Percentiles rank a stretch among this genome's conserved stretches.
phyloP scores from a whole-genome alignment of 2,888 invertebrate genomes.

The Adelphocoris suturalis region DNA sequence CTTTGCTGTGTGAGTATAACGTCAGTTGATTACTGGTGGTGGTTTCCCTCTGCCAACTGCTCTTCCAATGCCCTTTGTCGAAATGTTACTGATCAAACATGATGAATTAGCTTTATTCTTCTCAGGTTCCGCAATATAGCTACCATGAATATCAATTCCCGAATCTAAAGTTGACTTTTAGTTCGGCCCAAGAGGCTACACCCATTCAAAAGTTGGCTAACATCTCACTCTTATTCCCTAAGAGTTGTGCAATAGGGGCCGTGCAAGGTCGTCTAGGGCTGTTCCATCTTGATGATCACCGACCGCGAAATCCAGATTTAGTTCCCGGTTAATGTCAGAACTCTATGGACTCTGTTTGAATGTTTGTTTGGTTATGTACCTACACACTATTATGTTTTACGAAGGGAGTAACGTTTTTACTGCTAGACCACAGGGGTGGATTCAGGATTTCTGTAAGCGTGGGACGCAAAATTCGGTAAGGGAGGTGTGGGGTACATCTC shows the following conservation, averaged over 20 bases:
- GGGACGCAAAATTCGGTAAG: too few relatives aligned
- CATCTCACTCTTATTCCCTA: constrained; percentile 24
- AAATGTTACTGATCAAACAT: neutral
- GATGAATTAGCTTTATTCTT: neutral
- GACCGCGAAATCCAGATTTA: neutral
- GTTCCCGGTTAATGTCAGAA: neutral
- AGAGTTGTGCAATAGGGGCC: neutral
- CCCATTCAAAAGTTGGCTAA: constrained; percentile 28
- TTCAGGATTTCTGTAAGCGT: too few relatives aligned
- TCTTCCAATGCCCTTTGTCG: neutral
- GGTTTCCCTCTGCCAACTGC: too few relatives aligned
- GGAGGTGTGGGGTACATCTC: too few relatives aligned
- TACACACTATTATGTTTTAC: too few relatives aligned
- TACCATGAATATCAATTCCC: neutral
- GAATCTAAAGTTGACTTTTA: neutral
- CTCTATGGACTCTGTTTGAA: too few relatives aligned
- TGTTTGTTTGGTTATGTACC: too few relatives aligned
- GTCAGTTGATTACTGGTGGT: too few relatives aligned
- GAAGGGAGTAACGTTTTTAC: too few relatives aligned
- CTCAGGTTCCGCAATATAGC: neutral
- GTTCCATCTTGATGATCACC: constrained; percentile 42
- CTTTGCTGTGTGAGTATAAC: too few relatives aligned
- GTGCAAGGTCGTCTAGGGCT: constrained; percentile 6
- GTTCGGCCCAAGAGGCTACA: constrained; percentile 2
- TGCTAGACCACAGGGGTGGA: too few relatives aligned